A percentile compares a stretch with the other conserved stretches of the same genome.
Conservation (phyloP, 2,797 vertebrate genomes). For the Sebastes melanostomus region DNA sequence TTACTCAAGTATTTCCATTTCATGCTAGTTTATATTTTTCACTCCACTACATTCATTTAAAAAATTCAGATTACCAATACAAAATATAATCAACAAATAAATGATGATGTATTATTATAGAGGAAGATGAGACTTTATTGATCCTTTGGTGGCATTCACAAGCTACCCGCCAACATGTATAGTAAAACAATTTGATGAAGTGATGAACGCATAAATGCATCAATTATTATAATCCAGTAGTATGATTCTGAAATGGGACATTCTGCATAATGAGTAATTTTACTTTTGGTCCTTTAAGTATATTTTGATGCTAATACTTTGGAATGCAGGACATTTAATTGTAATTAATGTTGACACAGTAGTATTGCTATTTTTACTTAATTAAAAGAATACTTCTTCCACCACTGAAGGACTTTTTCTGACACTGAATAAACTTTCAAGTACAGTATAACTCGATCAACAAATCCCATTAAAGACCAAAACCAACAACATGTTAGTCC, state of each 20-base stretch:
- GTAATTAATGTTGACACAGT: background rate
- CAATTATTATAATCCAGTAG: background rate
- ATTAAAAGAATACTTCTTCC: background rate
- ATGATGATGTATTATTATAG: background rate
- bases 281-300: background rate
- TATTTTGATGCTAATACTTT: background rate
- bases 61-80: fast-evolving
- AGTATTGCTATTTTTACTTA: background rate
- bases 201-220: background rate
- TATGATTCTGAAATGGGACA: background rate
- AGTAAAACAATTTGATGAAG: background rate
- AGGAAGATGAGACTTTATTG: background rate
- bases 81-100: background rate
- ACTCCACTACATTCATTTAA: no score
- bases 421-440: fast-evolving
- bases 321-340: background rate
- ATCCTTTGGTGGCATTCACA: background rate
- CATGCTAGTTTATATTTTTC: no score
- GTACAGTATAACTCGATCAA: background rate
- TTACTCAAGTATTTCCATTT: no score
- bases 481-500: no score
- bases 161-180: background rate
- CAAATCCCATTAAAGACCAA: background rate
- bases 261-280: background rate
- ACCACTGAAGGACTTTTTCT: background rate